Evolutionary conservation across 2,888 invertebrate genomes (phyloP).

Genomic region (Prosapia bicincta): DNA sequence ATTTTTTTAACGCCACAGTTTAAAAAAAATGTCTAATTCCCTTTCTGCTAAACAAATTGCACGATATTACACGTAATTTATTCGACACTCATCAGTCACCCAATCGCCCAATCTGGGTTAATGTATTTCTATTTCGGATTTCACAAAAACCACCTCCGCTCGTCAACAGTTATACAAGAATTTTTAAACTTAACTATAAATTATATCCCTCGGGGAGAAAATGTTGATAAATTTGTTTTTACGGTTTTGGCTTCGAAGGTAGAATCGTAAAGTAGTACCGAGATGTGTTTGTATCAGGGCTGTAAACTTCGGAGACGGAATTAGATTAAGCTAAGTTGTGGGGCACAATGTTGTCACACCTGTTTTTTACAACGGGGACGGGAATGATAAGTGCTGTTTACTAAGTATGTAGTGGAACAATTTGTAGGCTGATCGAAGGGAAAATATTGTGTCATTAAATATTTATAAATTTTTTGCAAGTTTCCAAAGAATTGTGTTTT

Average conservation of each 20-base stretch:
- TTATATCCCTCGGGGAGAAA: neutral
- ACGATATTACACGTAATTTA: too few species aligned
- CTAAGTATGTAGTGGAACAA: too few species aligned
- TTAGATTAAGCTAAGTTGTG: neutral
- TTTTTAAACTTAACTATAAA: neutral
- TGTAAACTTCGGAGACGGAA: neutral
- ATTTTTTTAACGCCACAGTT: too few species aligned
- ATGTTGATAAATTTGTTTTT: slow-evolving; percentile 2
- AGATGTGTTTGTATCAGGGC: neutral
- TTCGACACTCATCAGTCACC: too few species aligned
- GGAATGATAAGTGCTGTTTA: neutral
- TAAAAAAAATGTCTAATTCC: too few species aligned
- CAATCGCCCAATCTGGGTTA: too few species aligned
- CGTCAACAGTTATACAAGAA: neutral
- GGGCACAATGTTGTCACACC: neutral
- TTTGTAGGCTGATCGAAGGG: too few species aligned
- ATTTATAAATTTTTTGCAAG: too few species aligned
- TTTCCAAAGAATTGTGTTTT: too few species aligned
- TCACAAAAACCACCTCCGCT: neutral
- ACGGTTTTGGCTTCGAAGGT: neutral
- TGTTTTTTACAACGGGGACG: neutral
- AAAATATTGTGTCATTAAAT: too few species aligned
- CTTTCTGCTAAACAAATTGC: too few species aligned
- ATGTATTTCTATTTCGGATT: too few species aligned
- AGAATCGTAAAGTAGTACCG: neutral